Base-by-base conservation (phyloP, 2,888 invertebrate genomes). In the Busseola fusca region DNA sequence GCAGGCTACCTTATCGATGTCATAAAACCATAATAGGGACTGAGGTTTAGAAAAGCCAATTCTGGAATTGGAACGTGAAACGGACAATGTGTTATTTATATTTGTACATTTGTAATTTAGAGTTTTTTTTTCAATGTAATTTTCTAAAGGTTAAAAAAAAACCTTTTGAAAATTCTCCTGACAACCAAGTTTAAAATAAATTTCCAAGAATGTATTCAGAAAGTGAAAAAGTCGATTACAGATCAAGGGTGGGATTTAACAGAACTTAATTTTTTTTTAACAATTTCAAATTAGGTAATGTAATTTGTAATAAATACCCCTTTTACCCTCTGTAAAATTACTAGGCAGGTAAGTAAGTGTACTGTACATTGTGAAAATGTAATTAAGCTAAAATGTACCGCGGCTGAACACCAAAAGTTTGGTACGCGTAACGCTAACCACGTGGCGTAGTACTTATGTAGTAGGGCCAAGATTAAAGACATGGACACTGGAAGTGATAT, bases 381-480 rank as follows among this genome's bases (percentile, higher is more conserved):
- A 92, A 92, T 92, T 93, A 91, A 89, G 87, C 84, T 88, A 86
- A 90, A 91, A 90, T 89, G 90, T 89, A 84, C 84, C 82, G 80
- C 84, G 85, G 86, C 83, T 83, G 86, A 86, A 88, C 86, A 87
- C 85, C 83, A 86, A 87, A 90, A 92, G 89, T 91, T 90, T 90
- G 85, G 85, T 86, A 82, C 83, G 83, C 81, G 85, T 86, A 86
- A 91, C 87, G 86, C 74, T 87, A 88, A 88, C 91, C 92, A 89
- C 90, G 88, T 92, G 90, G 85, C 85, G 10, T 64, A 80, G 80
- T 83, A 84, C 85, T 87, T 87, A 84, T 78, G 77, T 82, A 77
- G 69, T 78, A 76, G 79, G 83, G 85, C 78, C 80, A 84, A 82
- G 81, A 71, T 80, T 18, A 42, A 60, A 65, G 40, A 57, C 72